phyloP scores from a whole-genome alignment of 2,113 vertebrate species.

The Chloebia gouldiae region DNA sequence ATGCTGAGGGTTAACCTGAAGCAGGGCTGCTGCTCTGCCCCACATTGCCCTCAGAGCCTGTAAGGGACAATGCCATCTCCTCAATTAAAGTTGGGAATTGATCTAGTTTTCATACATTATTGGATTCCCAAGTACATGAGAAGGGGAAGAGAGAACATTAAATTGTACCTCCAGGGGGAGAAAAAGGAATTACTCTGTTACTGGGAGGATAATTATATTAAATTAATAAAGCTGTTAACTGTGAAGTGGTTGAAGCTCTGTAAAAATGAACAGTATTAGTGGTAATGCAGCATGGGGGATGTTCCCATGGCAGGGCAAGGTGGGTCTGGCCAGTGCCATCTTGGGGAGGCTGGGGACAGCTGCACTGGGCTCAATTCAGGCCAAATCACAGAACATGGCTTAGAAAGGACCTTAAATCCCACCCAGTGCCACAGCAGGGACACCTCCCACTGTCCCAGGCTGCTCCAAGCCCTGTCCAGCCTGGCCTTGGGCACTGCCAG shows the following conservation, averaged over 20 bases:
- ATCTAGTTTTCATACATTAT: not conserved
- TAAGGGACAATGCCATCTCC: not conserved
- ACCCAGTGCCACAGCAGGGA: not conserved
- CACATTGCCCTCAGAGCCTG: not conserved
- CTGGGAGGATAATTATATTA: not conserved
- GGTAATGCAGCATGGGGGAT: not conserved
- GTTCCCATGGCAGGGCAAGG: not conserved
- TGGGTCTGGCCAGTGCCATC: not conserved
- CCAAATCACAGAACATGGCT: not conserved
- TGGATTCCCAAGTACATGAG: not conserved
- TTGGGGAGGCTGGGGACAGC: not conserved
- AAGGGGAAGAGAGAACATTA: not conserved
- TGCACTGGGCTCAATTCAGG: not conserved
- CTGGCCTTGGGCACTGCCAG: not conserved
- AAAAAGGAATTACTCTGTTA: not conserved
- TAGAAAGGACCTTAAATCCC: not conserved
- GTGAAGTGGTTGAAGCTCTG: not conserved
- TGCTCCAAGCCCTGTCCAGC: accelerated
- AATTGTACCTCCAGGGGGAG: not conserved
- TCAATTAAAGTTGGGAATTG: not conserved
- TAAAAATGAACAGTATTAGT: accelerated
- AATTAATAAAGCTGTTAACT: not conserved
- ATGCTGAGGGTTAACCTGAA: not conserved
- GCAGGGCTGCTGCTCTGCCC: not conserved
- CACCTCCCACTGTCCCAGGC: not conserved